Base-by-base conservation (phyloP, 2,888 invertebrate genomes). In the Loripinus fragilis region DNA sequence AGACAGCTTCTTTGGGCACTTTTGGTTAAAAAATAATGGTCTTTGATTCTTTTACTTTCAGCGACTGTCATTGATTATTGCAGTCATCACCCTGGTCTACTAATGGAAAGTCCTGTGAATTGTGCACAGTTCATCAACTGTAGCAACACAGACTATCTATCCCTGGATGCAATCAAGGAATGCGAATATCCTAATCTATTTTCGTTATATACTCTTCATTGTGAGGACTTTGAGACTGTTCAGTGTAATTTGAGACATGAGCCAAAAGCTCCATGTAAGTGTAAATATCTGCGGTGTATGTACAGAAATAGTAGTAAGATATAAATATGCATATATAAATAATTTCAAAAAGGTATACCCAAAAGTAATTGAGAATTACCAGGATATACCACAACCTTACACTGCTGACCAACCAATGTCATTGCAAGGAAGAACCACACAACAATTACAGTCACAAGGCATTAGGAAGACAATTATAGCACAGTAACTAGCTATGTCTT, bases 171-270 rank as follows among this genome's bases (percentile, higher is more conserved):
- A 66, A 70, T 87, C 7, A 77, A 85, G 78, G 90, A 90, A 75
- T 90, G 90, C 65, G 84, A 87, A 33, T 89, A 87, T 60, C 90
- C 90, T 0, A 67, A 76, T 33, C 73, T 89, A 25, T 90, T 85
- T 74, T 81, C 86, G 45, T 77, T 80, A 10, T 70, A 80, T 42
- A 85, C 86, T 2, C 67, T 76, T 3, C 41, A 38, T 5, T 90
- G 90, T 66, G 74, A 83, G 65, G 78, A 86, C 41, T 80, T 75
- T 71, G 68, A 74, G 20, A 76, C 66, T 23, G 88, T 89, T 5
- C 68, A 74, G 12, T 90, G 90, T 78, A 85, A 83, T 17, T 74
- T 76, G 25, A 78, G 86, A 72, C 65, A 71, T 15, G 81, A 85
- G 30, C 90, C 90, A 1, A 78, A 79, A 28, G 80, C 87, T 25